Conservation (phyloP, 2,888 invertebrate genomes). For the Ophraella communa region DNA sequence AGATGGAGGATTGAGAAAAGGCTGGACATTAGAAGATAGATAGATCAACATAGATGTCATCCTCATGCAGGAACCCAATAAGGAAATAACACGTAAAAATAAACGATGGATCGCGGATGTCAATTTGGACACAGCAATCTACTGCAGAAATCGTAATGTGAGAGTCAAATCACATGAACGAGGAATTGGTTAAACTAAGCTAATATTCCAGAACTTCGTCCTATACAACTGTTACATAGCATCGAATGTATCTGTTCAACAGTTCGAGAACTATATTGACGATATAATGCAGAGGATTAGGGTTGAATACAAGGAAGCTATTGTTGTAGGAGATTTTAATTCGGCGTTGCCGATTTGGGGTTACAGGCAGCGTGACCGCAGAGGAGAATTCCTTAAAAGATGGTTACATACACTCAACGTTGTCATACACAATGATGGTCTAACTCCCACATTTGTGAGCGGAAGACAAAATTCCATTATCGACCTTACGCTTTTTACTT, state of each 20-base stretch:
- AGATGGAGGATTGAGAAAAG: constrained; percentile 3
- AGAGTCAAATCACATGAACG: background rate
- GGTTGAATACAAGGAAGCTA: background rate
- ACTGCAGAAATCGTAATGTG: background rate
- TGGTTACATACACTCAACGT: constrained; percentile 1
- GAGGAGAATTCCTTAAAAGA: constrained; percentile 2
- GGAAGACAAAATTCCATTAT: constrained; percentile 10
- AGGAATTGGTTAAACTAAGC: background rate
- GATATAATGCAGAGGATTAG: background rate
- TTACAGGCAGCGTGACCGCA: background rate
- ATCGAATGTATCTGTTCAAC: background rate
- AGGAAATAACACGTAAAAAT: background rate
- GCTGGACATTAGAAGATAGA: background rate
- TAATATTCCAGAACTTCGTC: background rate
- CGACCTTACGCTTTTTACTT: background rate
- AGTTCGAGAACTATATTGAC: constrained; percentile 1
- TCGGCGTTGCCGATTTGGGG: background rate
- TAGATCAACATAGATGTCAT: constrained; percentile 13
- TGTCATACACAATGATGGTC: background rate
- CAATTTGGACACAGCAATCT: background rate
- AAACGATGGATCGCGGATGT: background rate
- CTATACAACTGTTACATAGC: constrained; percentile 3
- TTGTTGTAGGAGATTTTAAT: constrained; percentile 18
- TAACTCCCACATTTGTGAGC: constrained; percentile 9
- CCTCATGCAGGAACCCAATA: background rate